These are phyloP conservation scores for Seira musarum DNA, from an alignment of 2,888 invertebrate genomes.

Conservation along the genomic window DNA sequence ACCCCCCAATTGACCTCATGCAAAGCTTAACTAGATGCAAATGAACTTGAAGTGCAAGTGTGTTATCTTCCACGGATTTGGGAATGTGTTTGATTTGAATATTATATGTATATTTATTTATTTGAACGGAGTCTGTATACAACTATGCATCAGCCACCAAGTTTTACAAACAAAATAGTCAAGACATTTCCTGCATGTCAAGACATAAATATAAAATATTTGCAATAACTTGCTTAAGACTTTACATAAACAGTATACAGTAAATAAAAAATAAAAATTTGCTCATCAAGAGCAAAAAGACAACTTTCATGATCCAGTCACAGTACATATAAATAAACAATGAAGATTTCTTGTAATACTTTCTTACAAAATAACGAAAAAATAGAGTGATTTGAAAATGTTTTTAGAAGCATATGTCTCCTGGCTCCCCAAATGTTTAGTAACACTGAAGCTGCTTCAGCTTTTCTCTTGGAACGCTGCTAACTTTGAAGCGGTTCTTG, in stretches of 20 bases:
- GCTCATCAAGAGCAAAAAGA: not conserved
- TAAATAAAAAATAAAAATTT: not conserved
- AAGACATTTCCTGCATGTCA: conserved; percentile 34
- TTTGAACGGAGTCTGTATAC: not conserved
- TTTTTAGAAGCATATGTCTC: not conserved
- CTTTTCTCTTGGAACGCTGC: conserved; percentile 46
- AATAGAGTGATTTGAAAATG: not conserved
- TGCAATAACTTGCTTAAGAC: not conserved
- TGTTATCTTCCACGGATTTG: not conserved
- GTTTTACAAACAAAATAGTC: too few relatives aligned
- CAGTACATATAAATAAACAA: not conserved
- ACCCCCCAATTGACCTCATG: not conserved
- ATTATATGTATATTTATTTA: not conserved
- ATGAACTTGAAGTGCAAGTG: not conserved
- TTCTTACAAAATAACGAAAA: not conserved
- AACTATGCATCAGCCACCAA: too few relatives aligned
- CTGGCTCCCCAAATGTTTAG: not conserved
- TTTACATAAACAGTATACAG: too few relatives aligned
- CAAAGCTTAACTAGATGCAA: too few relatives aligned
- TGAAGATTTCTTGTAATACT: not conserved
- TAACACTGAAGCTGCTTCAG: conserved; percentile 49
- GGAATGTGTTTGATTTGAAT: not conserved
- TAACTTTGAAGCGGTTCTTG: conserved; percentile 58
- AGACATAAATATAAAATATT: not conserved
- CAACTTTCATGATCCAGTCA: not conserved